phyloP scores from a whole-genome alignment of 2,888 invertebrate species.

The Sphaerophoria taeniata region DNA sequence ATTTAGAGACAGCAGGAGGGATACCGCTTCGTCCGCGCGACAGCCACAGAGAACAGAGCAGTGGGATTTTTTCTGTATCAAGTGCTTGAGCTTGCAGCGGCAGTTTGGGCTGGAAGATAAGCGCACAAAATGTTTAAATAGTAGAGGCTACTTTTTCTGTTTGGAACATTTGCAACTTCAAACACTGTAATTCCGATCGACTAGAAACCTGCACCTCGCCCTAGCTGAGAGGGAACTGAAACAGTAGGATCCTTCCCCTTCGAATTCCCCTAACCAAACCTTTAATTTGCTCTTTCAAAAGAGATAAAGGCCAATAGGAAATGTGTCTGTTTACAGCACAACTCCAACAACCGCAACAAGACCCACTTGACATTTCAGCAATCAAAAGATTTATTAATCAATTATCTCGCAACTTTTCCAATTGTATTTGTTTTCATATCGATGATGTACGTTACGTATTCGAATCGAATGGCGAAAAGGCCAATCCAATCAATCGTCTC shows the following conservation, averaged over 20 bases:
- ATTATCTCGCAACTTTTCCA: slow-evolving; percentile 38
- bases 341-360: neutral
- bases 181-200: no score
- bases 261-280: neutral
- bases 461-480: neutral
- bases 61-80: no score
- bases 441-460: neutral
- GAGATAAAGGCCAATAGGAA: neutral
- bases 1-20: neutral
- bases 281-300: neutral
- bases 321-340: neutral
- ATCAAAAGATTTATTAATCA: slow-evolving; percentile 45
- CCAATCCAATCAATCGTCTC: slow-evolving; percentile 24
- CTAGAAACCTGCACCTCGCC: no score
- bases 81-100: no score
- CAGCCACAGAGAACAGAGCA: slow-evolving; percentile 44
- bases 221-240: no score
- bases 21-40: slow-evolving; percentile 29
- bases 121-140: no score
- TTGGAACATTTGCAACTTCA: no score
- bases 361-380: slow-evolving; percentile 51
- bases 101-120: no score
- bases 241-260: no score
- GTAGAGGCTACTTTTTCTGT: no score
- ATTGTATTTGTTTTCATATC: neutral